Percentiles rank a stretch among this genome's conserved stretches.
phyloP scores from a whole-genome alignment of 1,140 invertebrate genomes.

The Drosophila insularis region DNA sequence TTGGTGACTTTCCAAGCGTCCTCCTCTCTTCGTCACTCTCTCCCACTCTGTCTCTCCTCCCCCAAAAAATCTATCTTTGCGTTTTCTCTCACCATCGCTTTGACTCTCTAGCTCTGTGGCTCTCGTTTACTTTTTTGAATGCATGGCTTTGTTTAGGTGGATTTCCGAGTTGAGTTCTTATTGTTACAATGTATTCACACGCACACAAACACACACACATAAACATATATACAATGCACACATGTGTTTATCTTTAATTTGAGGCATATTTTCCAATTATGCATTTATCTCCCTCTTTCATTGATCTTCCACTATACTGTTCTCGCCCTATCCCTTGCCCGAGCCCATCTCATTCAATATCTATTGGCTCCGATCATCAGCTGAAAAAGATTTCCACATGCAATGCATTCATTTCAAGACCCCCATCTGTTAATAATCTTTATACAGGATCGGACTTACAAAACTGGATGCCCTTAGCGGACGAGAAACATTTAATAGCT shows the following conservation, averaged over 20 bases:
- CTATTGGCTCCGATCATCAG: constrained; percentile 13
- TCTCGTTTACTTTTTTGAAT: constrained; percentile 55
- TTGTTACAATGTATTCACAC: constrained; percentile 48
- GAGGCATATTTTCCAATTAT: constrained; percentile 25
- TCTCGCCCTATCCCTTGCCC: neutral
- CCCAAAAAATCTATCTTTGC: constrained; percentile 15
- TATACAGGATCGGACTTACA: neutral
- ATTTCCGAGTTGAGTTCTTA: constrained; percentile 66
- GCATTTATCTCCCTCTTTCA: constrained; percentile 23
- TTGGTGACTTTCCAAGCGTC: constrained; percentile 68
- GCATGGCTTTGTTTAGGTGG: constrained; percentile 71
- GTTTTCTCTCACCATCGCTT: constrained; percentile 26
- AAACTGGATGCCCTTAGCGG: no score
- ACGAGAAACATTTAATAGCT: no score
- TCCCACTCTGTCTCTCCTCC: constrained; percentile 25
- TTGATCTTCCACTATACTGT: neutral
- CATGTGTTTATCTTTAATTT: constrained; percentile 20
- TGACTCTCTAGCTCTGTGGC: constrained; percentile 6
- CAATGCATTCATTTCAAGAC: constrained; percentile 18
- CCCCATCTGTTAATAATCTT: constrained; percentile 33
- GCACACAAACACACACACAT: constrained; percentile 2
- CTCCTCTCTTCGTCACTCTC: constrained; percentile 48
- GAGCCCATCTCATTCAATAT: neutral
- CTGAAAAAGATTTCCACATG: constrained; percentile 8
- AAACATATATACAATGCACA: neutral